Conservation (phyloP, 2,888 invertebrate species). For the Norana najaformis region DNA sequence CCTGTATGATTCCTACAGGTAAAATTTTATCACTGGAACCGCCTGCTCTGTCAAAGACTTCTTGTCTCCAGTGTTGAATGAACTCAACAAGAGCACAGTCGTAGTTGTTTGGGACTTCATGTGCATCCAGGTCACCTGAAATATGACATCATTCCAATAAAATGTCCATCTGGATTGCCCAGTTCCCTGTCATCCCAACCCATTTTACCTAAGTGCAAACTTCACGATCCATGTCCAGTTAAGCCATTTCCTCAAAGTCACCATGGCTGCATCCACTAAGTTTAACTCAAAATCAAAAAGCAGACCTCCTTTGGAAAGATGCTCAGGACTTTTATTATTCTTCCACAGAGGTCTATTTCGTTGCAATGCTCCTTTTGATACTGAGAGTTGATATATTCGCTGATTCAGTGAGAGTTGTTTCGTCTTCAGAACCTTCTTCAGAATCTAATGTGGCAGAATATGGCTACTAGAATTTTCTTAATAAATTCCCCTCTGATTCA, state of each 20-base stretch:
- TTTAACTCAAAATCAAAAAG: background rate
- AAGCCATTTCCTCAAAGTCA: too few relatives aligned
- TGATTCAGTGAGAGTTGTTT: background rate
- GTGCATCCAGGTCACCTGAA: conserved; percentile 36
- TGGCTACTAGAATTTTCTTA: background rate
- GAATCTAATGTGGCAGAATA: background rate
- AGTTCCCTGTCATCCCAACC: too few relatives aligned
- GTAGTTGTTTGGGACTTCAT: conserved; percentile 36
- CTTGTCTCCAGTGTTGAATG: conserved; percentile 45
- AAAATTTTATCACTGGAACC: conserved; percentile 41
- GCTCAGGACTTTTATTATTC: too few relatives aligned
- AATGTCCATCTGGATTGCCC: background rate
- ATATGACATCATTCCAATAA: background rate
- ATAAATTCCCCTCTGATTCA: too few relatives aligned
- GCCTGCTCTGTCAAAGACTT: conserved; percentile 39
- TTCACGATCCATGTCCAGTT: too few relatives aligned
- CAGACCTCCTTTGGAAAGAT: too few relatives aligned
- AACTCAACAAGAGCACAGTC: conserved; percentile 45
- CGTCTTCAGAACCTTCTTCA: background rate
- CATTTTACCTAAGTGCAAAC: too few relatives aligned
- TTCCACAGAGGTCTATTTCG: background rate
- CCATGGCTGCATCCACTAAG: too few relatives aligned
- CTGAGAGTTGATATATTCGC: background rate
- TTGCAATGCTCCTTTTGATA: background rate
- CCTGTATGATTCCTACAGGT: conserved; percentile 51